phyloP scores from a whole-genome alignment of 2,113 vertebrate species.

The Aramus guarauna region DNA sequence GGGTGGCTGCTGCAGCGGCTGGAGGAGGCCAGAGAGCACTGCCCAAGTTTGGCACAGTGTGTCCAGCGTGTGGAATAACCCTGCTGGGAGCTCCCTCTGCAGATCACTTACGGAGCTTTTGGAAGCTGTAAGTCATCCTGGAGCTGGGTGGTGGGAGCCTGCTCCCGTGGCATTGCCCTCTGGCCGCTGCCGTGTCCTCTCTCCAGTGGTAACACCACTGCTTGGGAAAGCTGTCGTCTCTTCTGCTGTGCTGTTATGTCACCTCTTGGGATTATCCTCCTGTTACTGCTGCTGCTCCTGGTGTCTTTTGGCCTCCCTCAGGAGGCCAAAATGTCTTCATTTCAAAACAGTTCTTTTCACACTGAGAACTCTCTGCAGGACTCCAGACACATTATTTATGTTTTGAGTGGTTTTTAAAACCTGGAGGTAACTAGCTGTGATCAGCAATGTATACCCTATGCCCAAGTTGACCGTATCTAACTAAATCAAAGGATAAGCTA shows the following conservation, averaged over 20 bases:
- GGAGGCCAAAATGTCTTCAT: neutral
- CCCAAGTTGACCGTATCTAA: neutral
- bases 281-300: neutral
- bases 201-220: neutral
- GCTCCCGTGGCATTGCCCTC: neutral
- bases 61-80: neutral
- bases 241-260: neutral
- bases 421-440: neutral
- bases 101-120: neutral
- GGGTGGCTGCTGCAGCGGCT: neutral
- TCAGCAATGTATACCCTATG: neutral
- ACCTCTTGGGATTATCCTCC: neutral
- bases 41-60: neutral
- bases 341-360: neutral
- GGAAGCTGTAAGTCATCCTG: neutral
- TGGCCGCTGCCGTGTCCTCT: neutral
- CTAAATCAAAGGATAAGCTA: neutral
- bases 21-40: neutral
- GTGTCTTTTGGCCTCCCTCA: neutral
- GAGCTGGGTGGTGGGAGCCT: neutral
- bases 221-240: neutral
- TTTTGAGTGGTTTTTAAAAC: neutral
- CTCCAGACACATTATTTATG: neutral
- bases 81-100: constrained; percentile 3
- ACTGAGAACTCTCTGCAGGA: neutral